Evolutionary conservation across 1,140 invertebrate genomes (phyloP).

Genomic region (Paraescarpia echinospica): DNA sequence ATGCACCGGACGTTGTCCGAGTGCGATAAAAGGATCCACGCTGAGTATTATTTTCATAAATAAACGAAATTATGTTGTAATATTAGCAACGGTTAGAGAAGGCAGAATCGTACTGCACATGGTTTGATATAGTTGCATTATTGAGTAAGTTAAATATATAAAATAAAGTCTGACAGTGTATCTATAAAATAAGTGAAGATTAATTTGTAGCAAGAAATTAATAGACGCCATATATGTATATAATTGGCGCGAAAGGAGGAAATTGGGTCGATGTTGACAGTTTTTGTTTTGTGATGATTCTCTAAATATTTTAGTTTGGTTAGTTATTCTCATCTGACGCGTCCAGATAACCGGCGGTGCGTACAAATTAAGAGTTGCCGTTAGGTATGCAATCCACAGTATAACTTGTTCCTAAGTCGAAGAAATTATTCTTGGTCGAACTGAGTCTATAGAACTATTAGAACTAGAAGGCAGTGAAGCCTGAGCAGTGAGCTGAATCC

Average conservation of each 20-base stretch:
- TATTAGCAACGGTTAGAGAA: background rate
- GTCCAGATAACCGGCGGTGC: background rate
- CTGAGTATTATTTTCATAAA: background rate
- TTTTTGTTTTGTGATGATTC: background rate
- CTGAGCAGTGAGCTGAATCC: too few relatives aligned
- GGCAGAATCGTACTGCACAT: background rate
- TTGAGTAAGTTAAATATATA: background rate
- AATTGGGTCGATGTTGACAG: background rate
- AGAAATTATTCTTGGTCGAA: background rate
- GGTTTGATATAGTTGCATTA: background rate
- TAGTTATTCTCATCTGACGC: background rate
- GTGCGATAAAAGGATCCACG: background rate
- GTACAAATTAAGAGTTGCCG: background rate
- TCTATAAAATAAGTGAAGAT: background rate
- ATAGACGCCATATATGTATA: background rate
- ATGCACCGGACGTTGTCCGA: background rate
- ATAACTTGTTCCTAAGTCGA: background rate
- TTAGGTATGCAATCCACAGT: background rate
- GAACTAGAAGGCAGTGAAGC: too few relatives aligned
- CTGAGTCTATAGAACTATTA: too few relatives aligned
- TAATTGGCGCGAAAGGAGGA: background rate
- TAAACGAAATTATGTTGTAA: background rate
- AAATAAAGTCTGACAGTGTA: background rate
- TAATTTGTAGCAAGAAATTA: background rate
- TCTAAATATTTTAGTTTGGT: background rate